Base-by-base conservation (phyloP, 1,140 invertebrate genomes). In the Ceratina australensis region DNA sequence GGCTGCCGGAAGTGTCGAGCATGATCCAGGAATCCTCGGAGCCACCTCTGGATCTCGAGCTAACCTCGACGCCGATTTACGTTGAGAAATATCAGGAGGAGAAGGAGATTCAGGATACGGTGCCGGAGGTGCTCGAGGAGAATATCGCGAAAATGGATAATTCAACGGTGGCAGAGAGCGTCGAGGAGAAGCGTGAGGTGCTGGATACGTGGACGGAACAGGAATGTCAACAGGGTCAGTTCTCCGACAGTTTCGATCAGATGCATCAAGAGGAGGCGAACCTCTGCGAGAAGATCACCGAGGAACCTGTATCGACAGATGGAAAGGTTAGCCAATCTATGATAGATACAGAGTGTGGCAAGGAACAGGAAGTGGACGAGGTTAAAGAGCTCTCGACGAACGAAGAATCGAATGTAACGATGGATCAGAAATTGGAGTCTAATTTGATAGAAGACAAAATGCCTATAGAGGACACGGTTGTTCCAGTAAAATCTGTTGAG, bases 221-320 rank as follows among this genome's bases (percentile, higher is more conserved):
- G 15, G 67, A 76, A 0, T 16, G 24, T 12, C 64, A 64, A 12
- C 81, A 84, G 72, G 20, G 63, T 42, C 86, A 85, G 56, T 83
- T 84, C 12, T 81, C 77, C 3, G 83, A 87, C 20, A 82, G 86
- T 54, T 84, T 83, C 13, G 76, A 85, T 7, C 72, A 77, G 15
- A 12, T 50, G 16, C 47, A 20, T 16, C n/a, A 64, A 5, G 33
- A 54, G 22, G 20, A 52, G 20, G 18, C 5, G 5, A n/a, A 63
- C 10, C 0, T 33, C n/a, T 13, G 2, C 18, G n/a, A 80, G 12
- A 16, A 69, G 33, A 24, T 63, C 3, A 18, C 61, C 33, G 56
- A 83, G 3, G 54, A 65, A 3, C 18, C 28, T 0, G 2, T 3
- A 8, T 4, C 1, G 18, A 22, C 50, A 3, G 18, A 7, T 3